These are phyloP conservation scores for Microcebus tavaratra DNA, from an alignment of 2,113 vertebrate genomes.

Conservation along the genomic window DNA sequence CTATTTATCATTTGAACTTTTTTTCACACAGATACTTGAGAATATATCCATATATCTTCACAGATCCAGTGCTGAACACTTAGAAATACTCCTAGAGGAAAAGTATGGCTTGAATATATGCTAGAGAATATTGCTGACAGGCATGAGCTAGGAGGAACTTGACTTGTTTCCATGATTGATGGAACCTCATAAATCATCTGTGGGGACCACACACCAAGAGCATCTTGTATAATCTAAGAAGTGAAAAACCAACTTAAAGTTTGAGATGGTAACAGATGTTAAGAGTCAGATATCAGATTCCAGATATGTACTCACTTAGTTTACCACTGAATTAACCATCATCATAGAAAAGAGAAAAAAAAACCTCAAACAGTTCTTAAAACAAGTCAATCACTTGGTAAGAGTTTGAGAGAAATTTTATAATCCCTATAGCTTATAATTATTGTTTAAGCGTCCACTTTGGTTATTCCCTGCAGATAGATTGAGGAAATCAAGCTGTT, in stretches of 20 bases:
- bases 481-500: constrained; percentile 9
- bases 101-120: neutral
- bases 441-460: constrained; percentile 1
- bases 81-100: neutral
- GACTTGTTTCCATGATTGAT: neutral
- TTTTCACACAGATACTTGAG: neutral
- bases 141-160: neutral
- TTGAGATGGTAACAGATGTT: neutral
- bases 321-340: constrained; percentile 21
- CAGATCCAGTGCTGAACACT: neutral
- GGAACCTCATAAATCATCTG: neutral
- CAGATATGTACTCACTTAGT: neutral
- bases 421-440: neutral
- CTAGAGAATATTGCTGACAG: neutral
- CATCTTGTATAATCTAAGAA: neutral
- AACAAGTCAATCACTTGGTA: constrained; percentile 19
- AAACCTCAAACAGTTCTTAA: neutral
- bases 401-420: neutral
- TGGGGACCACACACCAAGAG: neutral
- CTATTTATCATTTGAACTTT: too few relatives aligned
- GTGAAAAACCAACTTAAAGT: neutral
- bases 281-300: constrained; percentile 22
- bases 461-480: neutral
- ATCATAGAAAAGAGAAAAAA: neutral
- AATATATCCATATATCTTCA: neutral